Base-by-base conservation (phyloP, 2,888 invertebrate species). In the Escarpia spicata region DNA sequence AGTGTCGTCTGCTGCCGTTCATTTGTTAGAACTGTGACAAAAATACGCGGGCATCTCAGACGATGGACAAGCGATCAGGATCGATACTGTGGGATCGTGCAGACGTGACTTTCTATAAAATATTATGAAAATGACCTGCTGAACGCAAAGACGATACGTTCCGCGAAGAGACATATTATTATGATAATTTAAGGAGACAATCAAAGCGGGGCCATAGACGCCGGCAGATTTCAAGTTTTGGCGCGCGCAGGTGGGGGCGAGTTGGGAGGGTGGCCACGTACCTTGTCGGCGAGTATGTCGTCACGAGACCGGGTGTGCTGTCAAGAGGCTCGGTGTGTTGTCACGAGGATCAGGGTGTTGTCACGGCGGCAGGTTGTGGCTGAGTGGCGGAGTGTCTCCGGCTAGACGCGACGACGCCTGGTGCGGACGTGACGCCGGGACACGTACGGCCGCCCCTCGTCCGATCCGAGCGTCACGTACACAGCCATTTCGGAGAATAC, bases 351-450 rank as follows among this genome's bases (percentile, higher is more conserved):
- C 6, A n/a, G 75, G 19, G 75, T 75, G 75, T 75, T 75, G 75
- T 75, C 75, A 75, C 75, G 75, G 4, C 75, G 75, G 75, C 26
- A 6, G 6, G 75, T 26, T 26, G 26, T 26, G n/a, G 75, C 75
- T 6, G 75, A 75, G 75, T 75, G 75, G n/a, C 75, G n/a, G 19
- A 6, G 6, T 75, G 75, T 75, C 75, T 75, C 75, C n/a, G 19
- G 75, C 75, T 75, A 75, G 75, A 75, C n/a, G 75, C 75, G 75
- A n/a, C 75, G 75, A 75, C 75, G 75, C 26, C 75, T 15, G 75
- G 75, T 75, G 52, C 52, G 26, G n/a, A 75, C 75, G 75, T 75
- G 75, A 75, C 75, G 75, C 75, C 26, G 75, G 75, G 19, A 26
- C 75, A 75, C 75, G 75, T 75, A 75, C 75, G 75, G n/a, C 75